Conservation (phyloP, 2,113 vertebrate species). For the Sigmodon hispidus region DNA sequence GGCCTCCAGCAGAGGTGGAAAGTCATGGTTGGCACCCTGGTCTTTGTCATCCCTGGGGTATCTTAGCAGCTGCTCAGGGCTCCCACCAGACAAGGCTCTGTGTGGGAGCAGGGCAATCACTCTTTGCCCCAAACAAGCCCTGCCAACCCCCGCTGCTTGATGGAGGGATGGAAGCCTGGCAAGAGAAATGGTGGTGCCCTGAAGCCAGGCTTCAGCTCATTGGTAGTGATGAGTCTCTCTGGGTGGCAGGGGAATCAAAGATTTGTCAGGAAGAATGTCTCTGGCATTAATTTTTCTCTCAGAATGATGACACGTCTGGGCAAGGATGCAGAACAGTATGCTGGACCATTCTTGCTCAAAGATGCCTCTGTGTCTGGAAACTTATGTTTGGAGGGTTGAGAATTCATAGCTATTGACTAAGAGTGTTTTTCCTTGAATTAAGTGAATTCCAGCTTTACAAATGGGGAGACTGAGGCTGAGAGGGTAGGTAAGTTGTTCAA, state of each 20-base stretch:
- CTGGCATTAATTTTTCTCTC: not conserved
- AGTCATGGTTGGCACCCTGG: not conserved
- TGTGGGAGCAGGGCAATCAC: not conserved
- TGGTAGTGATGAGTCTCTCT: not conserved
- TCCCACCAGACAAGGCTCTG: not conserved
- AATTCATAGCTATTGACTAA: not conserved
- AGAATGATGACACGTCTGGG: not conserved
- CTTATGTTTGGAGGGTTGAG: not conserved
- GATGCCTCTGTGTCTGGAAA: not conserved
- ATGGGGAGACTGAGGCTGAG: conserved; percentile 8
- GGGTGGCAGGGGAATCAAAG: not conserved
- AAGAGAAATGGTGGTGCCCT: not conserved
- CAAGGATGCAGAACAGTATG: not conserved
- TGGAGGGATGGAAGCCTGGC: not conserved
- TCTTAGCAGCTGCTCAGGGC: not conserved
- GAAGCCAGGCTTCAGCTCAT: not conserved
- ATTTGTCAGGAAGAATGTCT: not conserved
- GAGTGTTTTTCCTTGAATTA: not conserved
- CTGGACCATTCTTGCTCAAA: not conserved
- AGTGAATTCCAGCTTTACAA: not conserved
- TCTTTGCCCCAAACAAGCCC: not conserved
- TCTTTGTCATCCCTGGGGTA: too few species aligned
- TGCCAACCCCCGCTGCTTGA: not conserved
- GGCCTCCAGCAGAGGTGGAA: not conserved
- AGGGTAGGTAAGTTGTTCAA: not conserved